phyloP scores from a whole-genome alignment of 23 tunicate genomes.

The Ascidia mentula region DNA sequence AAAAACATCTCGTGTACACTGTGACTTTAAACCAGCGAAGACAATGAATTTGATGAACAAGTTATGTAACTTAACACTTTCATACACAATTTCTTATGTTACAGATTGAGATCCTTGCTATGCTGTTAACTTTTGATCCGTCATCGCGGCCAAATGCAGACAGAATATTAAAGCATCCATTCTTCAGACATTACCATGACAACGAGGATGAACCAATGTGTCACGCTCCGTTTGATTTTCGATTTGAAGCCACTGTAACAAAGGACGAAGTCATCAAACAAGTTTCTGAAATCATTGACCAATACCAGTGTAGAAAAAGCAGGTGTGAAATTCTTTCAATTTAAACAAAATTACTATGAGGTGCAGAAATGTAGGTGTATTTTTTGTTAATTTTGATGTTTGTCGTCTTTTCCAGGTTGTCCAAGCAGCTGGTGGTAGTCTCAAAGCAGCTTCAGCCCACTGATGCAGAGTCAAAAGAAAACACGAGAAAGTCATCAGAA shows the following conservation, averaged over 20 bases:
- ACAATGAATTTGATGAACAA: too few relatives aligned
- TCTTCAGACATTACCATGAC: slow-evolving; percentile 79
- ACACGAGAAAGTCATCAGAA: background rate
- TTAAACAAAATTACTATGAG: background rate
- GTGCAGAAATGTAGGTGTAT: background rate
- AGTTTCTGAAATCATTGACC: slow-evolving; percentile 35
- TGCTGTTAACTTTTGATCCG: slow-evolving; percentile 82
- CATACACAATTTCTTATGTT: too few relatives aligned
- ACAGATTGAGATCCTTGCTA: slow-evolving; percentile 59
- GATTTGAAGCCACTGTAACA: slow-evolving; percentile 82
- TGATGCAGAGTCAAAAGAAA: background rate
- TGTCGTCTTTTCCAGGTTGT: slow-evolving; percentile 4
- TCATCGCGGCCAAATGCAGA: slow-evolving; percentile 53
- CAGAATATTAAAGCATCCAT: slow-evolving; percentile 41
- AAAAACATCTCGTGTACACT: too few relatives aligned
- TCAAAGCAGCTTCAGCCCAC: slow-evolving; percentile 2
- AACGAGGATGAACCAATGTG: slow-evolving; percentile 85
- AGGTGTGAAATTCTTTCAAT: slow-evolving; percentile 27
- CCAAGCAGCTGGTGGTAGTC: slow-evolving; percentile 19
- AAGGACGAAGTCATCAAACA: slow-evolving; percentile 58
- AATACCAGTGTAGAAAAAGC: slow-evolving; percentile 60
- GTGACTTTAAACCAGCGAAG: too few relatives aligned
- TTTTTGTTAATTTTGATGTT: background rate
- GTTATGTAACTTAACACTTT: too few relatives aligned
- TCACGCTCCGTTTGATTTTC: slow-evolving; percentile 78